These are phyloP conservation scores for Syngnathus scovelli DNA, from an alignment of 2,113 vertebrate species.

Conservation along the genomic window DNA sequence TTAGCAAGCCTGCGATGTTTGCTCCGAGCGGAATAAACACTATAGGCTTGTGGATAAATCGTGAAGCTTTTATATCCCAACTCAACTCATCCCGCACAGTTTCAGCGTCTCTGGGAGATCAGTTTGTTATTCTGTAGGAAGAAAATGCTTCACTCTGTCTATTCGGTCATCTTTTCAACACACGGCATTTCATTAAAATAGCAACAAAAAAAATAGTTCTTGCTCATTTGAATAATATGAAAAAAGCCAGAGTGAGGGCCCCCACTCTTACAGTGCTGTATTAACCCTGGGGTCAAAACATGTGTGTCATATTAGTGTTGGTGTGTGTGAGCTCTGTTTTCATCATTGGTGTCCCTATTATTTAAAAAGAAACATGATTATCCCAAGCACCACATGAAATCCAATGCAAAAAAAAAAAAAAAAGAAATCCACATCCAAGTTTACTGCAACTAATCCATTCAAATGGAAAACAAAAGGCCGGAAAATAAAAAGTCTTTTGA, in stretches of 20 bases:
- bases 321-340: slow-evolving; percentile 7
- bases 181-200: slow-evolving; percentile 61
- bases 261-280: not conserved
- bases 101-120: slow-evolving; percentile 37
- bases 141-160: slow-evolving; percentile 46
- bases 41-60: slow-evolving; percentile 53
- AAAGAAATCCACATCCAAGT: not conserved
- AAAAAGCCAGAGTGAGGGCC: slow-evolving; percentile 40
- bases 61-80: slow-evolving; percentile 48
- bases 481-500: slow-evolving; percentile 6
- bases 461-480: slow-evolving; percentile 10
- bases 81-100: slow-evolving; percentile 46
- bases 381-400: not conserved
- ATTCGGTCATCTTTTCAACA: slow-evolving; percentile 55
- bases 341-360: not conserved
- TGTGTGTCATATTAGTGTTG: slow-evolving; percentile 15
- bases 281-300: slow-evolving; percentile 26
- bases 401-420: slow-evolving; percentile 6
- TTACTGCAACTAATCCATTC: slow-evolving; percentile 6
- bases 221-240: slow-evolving; percentile 50
- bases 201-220: slow-evolving; percentile 18
- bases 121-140: slow-evolving; percentile 34
- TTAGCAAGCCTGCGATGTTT: slow-evolving; percentile 42
- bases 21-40: slow-evolving; percentile 51
- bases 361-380: not conserved